Conservation (phyloP, 35 echinoderm and acorn worm species). For the Apostichopus japonicus region DNA sequence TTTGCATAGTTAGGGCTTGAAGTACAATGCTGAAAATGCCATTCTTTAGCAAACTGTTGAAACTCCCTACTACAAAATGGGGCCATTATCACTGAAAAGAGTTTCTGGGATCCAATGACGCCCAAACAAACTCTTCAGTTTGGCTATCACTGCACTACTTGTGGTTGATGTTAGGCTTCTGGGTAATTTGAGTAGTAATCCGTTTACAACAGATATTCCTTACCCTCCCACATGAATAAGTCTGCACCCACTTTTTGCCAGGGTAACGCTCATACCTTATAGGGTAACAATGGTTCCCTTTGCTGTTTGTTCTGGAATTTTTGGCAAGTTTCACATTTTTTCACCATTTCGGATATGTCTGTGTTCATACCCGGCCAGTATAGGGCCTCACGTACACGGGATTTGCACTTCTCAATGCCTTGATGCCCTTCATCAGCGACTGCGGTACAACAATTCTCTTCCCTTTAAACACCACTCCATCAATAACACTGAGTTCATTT, state of each 20-base stretch:
- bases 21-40: constrained; percentile 71
- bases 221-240: constrained; percentile 29
- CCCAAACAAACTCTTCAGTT: constrained; percentile 54
- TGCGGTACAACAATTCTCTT: background rate
- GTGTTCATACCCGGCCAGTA: constrained; percentile 5
- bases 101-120: constrained; percentile 35
- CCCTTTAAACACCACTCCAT: background rate
- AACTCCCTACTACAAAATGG: constrained; percentile 69
- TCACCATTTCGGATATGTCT: constrained; percentile 33
- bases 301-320: constrained; percentile 55
- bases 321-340: constrained; percentile 60
- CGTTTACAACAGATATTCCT: constrained; percentile 12
- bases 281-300: constrained; percentile 47
- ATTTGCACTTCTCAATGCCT: constrained; percentile 59
- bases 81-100: constrained; percentile 73
- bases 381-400: constrained; percentile 51
- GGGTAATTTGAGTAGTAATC: constrained; percentile 58
- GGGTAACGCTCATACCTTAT: constrained; percentile 57
- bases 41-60: constrained; percentile 59
- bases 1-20: constrained; percentile 71
- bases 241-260: constrained; percentile 48
- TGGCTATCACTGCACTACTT: constrained; percentile 47
- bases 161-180: constrained; percentile 12
- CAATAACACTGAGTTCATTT: background rate
- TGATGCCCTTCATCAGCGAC: constrained; percentile 51